Conservation (phyloP, 2,113 vertebrate genomes). For the Apteryx mantelli region DNA sequence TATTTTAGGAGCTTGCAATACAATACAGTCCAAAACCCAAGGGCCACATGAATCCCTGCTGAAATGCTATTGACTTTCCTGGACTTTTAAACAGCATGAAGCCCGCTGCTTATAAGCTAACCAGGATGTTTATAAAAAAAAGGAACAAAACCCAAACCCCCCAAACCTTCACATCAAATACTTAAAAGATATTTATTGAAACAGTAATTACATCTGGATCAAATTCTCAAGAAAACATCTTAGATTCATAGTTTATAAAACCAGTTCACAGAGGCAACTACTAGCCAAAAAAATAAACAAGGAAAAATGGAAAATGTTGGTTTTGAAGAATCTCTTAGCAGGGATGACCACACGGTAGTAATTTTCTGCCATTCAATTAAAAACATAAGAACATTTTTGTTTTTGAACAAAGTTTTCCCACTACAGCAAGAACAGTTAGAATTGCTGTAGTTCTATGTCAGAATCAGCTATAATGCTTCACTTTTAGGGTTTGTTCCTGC, state of each 20-base stretch:
- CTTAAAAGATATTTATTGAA: slow-evolving; percentile 19
- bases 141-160: background rate
- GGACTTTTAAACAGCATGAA: slow-evolving; percentile 23
- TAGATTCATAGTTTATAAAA: slow-evolving; percentile 23
- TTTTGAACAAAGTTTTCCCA: slow-evolving; percentile 11
- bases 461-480: background rate
- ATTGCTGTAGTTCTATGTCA: slow-evolving; percentile 4
- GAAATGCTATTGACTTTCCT: slow-evolving; percentile 25
- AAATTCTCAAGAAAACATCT: slow-evolving; percentile 46
- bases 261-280: slow-evolving; percentile 13
- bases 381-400: slow-evolving; percentile 38
- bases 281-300: slow-evolving; percentile 45
- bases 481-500: background rate
- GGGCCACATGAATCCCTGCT: slow-evolving; percentile 34
- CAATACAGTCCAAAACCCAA: background rate
- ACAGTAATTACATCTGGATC: slow-evolving; percentile 27
- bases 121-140: background rate
- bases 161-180: background rate
- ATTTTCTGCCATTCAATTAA: slow-evolving; percentile 51
- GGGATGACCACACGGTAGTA: slow-evolving; percentile 25
- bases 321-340: slow-evolving; percentile 42
- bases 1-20: slow-evolving; percentile 60
- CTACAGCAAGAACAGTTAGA: background rate
- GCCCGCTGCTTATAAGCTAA: slow-evolving; percentile 15
- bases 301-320: slow-evolving; percentile 41